Base-by-base conservation (phyloP, 1,140 invertebrate species). In the Samia ricini region DNA sequence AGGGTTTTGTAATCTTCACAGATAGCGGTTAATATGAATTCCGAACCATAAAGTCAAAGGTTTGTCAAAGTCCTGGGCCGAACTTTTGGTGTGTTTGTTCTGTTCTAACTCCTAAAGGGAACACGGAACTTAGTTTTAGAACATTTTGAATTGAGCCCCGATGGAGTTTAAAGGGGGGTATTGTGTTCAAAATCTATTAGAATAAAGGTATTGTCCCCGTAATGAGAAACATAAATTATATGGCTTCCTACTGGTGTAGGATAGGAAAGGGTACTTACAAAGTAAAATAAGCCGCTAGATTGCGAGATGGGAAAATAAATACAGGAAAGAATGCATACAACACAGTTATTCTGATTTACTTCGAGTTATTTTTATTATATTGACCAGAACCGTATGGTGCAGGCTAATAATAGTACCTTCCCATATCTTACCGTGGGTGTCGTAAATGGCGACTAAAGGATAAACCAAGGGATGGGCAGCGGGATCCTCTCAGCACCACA, bases 11-110 rank as follows among this genome's bases (percentile, higher is more conserved):
- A 75, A 75, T 75, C 72, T 75, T 64, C 64, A 55, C 24, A 67
- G 69, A 74, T 75, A 68, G 66, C 51, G 67, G 67, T 68, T 74
- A 70, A 74, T 74, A 69, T 69, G 69, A 74, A 74, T 71, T 69
- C 69, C 59, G 22, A 63, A 49, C 26, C 64, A 56, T 64, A 67
- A 74, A 74, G 71, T 65, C 68, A 74, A 57, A 51, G 52, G 59
- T 62, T 65, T 73, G 63, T 60, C 63, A 68, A 61, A 59, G 48
- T 64, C 51, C 56, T 63, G 60, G 57, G 60, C 20, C 59, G 20
- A 61, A 66, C 60, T 69, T 60, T 66, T 59, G 60, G 56, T 23
- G 20, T 66, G 66, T 69, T 69, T 72, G 64, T 71, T 71, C 56
- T 58, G 50, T 12, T 33, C 61, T 55, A 58, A 60, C 67, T 65